Percentiles rank a stretch among this genome's conserved stretches.
Evolutionary conservation across 2,113 vertebrate genomes (phyloP).

Genomic region (Xenotilapia flavipinnis): DNA sequence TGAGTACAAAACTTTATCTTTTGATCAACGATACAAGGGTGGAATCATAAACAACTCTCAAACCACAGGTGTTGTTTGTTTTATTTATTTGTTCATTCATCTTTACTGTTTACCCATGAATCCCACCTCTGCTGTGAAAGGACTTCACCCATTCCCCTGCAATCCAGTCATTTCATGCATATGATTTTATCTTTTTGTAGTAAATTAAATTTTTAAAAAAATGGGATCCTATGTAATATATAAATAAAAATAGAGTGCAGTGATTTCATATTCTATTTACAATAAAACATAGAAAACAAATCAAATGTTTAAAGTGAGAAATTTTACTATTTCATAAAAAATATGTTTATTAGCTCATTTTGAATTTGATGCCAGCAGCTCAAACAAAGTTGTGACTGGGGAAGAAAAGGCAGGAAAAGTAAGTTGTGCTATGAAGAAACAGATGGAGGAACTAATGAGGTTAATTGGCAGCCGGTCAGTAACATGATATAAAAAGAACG

Average conservation of each 20-base stretch:
- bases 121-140: neutral
- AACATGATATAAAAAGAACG: neutral
- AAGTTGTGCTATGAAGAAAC: neutral
- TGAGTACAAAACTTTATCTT: constrained; percentile 72
- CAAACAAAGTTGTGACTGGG: neutral
- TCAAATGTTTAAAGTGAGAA: neutral
- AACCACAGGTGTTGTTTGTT: neutral
- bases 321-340: neutral
- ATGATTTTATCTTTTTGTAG: neutral
- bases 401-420: neutral
- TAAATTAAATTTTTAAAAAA: accelerated
- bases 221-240: neutral
- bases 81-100: neutral
- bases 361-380: neutral
- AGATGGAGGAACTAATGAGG: neutral
- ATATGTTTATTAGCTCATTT: neutral
- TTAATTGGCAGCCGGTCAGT: accelerated
- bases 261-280: neutral
- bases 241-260: neutral
- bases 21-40: neutral
- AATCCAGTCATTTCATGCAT: neutral
- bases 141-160: neutral
- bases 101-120: neutral
- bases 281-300: neutral
- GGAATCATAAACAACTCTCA: neutral